Evolutionary conservation across 2,888 invertebrate species (phyloP).

Genomic region (Galeruca laticollis): DNA sequence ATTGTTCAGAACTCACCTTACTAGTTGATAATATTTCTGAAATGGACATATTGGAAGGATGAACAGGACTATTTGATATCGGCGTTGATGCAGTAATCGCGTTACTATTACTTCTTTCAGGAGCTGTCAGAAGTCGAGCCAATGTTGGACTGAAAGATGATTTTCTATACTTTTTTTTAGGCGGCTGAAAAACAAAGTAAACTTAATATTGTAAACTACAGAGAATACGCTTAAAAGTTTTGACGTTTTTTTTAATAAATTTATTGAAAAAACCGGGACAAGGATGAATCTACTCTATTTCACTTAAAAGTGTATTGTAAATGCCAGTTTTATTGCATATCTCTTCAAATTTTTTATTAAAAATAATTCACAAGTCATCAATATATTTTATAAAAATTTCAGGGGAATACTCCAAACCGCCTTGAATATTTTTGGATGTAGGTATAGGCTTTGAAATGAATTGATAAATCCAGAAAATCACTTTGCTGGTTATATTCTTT

Average conservation of each 20-base stretch:
- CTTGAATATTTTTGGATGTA: no score
- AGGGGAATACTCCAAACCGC: no score
- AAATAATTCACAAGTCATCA: no score
- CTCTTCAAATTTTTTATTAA: no score
- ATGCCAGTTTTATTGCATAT: no score
- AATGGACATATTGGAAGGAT: slow-evolving; percentile 61
- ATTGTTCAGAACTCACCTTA: slow-evolving; percentile 58
- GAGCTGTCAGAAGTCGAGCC: slow-evolving; percentile 82
- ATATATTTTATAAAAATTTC: no score
- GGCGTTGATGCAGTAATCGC: slow-evolving; percentile 48
- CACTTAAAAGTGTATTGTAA: no score
- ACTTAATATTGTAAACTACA: slow-evolving; percentile 2
- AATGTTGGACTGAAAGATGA: slow-evolving; percentile 84
- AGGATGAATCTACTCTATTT: no score
- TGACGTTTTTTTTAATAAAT: neutral
- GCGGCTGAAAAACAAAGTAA: slow-evolving; percentile 57
- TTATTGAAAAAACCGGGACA: no score
- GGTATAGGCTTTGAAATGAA: no score
- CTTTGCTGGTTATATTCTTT: no score
- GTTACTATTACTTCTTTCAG: slow-evolving; percentile 57
- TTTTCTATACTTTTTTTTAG: slow-evolving; percentile 62
- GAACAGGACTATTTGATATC: slow-evolving; percentile 44
- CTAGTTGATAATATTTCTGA: slow-evolving; percentile 65
- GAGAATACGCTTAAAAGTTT: neutral
- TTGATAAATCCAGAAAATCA: no score